Conservation (phyloP, 2,888 invertebrate genomes). For the Nasonia oneida region DNA sequence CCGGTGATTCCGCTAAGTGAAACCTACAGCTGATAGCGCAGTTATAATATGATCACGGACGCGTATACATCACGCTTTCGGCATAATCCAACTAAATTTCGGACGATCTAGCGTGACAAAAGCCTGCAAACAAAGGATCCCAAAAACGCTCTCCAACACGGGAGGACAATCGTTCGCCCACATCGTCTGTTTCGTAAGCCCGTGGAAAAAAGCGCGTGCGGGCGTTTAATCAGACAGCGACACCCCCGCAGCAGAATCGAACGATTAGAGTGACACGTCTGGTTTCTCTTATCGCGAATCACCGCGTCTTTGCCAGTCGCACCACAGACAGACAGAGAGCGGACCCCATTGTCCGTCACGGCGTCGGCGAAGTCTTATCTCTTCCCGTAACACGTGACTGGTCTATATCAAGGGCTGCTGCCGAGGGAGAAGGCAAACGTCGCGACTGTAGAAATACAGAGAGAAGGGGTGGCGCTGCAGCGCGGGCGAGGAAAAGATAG, state of each 20-base stretch:
- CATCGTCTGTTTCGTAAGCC: not conserved
- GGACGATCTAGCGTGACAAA: too few relatives aligned
- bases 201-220: slow-evolving; percentile 4
- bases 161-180: not conserved
- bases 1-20: not conserved
- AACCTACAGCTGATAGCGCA: not conserved
- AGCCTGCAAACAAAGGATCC: not conserved
- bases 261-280: slow-evolving; percentile 60
- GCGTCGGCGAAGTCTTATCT: slow-evolving; percentile 57
- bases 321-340: not conserved
- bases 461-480: not conserved
- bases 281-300: slow-evolving; percentile 54
- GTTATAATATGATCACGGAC: not conserved
- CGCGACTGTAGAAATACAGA: slow-evolving; percentile 20
- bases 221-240: slow-evolving; percentile 23
- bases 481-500: slow-evolving; percentile 4
- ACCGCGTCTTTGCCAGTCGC: slow-evolving; percentile 33
- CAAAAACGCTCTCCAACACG: not conserved
- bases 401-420: slow-evolving; percentile 48
- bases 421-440: not conserved
- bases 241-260: slow-evolving; percentile 23
- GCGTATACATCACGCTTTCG: too few relatives aligned
- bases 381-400: slow-evolving; percentile 55
- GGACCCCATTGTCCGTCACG: slow-evolving; percentile 55
- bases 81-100: too few relatives aligned